Evolutionary conservation across 2,888 invertebrate genomes (phyloP).

Genomic region (Sturmia bella): DNA sequence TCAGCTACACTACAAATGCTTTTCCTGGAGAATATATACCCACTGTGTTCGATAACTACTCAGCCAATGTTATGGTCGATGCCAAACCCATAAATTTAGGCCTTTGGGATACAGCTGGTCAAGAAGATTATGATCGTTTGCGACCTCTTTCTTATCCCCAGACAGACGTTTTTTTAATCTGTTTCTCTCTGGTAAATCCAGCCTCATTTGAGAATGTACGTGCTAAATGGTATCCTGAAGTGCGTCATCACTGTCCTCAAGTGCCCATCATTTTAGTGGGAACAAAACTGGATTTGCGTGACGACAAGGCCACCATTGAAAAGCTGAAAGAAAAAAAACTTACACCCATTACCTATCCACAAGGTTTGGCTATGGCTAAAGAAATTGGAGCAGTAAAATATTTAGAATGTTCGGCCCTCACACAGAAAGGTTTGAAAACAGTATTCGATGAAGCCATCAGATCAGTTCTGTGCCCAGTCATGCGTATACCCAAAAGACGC

Average conservation of each 20-base stretch:
- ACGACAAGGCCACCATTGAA: slow-evolving; percentile 80
- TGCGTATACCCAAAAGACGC: slow-evolving; percentile 75
- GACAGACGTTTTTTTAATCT: slow-evolving; percentile 80
- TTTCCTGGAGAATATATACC: slow-evolving; percentile 81
- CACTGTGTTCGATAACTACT: slow-evolving; percentile 80
- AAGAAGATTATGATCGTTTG: slow-evolving; percentile 80
- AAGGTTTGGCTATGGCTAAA: slow-evolving; percentile 81
- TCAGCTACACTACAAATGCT: slow-evolving; percentile 81
- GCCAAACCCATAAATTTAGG: slow-evolving; percentile 80
- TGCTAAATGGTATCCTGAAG: slow-evolving; percentile 81
- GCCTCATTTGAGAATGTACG: slow-evolving; percentile 81
- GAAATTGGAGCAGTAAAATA: slow-evolving; percentile 80
- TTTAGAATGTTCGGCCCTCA: slow-evolving; percentile 80
- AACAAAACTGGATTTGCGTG: slow-evolving; percentile 80
- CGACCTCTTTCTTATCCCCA: slow-evolving; percentile 80
- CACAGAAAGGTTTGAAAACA: slow-evolving; percentile 80
- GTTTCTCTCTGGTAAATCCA: slow-evolving; percentile 80
- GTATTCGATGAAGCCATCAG: slow-evolving; percentile 81
- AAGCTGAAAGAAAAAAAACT: slow-evolving; percentile 80
- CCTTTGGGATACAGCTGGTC: slow-evolving; percentile 81
- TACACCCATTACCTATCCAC: slow-evolving; percentile 80
- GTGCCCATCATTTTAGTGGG: slow-evolving; percentile 80
- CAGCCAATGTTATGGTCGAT: slow-evolving; percentile 81
- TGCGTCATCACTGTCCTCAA: slow-evolving; percentile 80
- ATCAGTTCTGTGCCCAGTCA: slow-evolving; percentile 80